Evolutionary conservation across 2,113 vertebrate species (phyloP).

Genomic region (Butorides virescens): DNA sequence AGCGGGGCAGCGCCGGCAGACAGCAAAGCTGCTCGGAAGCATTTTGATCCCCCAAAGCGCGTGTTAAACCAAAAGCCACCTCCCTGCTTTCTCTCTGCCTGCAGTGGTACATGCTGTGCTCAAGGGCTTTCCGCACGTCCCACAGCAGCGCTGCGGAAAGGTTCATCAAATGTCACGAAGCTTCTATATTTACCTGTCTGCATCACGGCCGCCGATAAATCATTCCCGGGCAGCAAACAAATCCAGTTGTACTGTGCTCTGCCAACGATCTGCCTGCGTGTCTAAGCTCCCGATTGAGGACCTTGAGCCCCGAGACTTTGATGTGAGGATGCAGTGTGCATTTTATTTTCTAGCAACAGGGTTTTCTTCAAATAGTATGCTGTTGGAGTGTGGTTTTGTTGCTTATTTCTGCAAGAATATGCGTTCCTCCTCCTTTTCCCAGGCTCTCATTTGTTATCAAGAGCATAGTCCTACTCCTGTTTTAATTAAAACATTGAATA

Average conservation of each 20-base stretch:
- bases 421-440: neutral
- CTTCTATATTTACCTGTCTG: neutral
- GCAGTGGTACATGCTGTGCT: rapidly evolving
- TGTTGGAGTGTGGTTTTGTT: neutral
- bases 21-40: neutral
- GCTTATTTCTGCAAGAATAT: neutral
- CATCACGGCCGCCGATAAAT: neutral
- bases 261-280: rapidly evolving
- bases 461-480: neutral
- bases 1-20: neutral
- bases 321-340: neutral
- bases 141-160: neutral
- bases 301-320: neutral
- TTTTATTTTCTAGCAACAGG: neutral
- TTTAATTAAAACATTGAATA: neutral
- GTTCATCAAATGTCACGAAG: neutral
- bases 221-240: neutral
- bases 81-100: neutral
- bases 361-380: neutral
- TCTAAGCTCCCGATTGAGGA: neutral
- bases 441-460: neutral
- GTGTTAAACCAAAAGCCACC: neutral
- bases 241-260: neutral
- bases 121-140: neutral
- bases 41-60: rapidly evolving